A percentile compares a stretch with the other conserved stretches of the same genome.
Conservation (phyloP, 2,113 vertebrate genomes). For the Sclerurus mexicanus region DNA sequence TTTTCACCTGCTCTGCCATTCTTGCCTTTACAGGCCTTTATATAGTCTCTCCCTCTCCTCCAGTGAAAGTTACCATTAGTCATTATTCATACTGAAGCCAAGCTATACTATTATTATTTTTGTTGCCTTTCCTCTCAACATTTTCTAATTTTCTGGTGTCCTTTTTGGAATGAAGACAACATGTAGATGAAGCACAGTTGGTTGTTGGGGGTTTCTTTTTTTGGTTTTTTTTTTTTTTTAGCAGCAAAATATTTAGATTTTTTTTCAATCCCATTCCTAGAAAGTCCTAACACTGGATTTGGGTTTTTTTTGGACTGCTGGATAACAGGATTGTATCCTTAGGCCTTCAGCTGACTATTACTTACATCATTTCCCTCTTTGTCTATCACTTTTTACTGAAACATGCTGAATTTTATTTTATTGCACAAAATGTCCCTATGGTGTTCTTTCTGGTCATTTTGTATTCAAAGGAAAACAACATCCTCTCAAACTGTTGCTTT, state of each 20-base stretch:
- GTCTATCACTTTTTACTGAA: background rate
- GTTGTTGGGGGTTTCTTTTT: background rate
- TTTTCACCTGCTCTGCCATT: background rate
- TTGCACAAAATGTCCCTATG: background rate
- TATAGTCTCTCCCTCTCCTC: background rate
- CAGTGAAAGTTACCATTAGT: background rate
- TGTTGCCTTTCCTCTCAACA: background rate
- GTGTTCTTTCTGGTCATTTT: background rate
- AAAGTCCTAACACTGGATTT: background rate
- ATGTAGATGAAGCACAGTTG: background rate
- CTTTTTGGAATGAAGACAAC: background rate
- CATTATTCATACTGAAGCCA: background rate
- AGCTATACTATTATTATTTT: background rate
- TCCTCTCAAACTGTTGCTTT: background rate
- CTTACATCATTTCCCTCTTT: background rate
- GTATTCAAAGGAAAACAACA: background rate
- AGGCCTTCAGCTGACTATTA: background rate
- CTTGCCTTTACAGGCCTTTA: background rate
- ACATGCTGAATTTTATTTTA: background rate
- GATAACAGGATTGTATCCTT: background rate
- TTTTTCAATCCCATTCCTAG: background rate
- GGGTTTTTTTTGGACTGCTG: background rate
- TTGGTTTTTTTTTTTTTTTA: no score
- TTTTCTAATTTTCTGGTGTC: background rate
- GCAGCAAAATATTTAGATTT: background rate